phyloP scores from a whole-genome alignment of 2,888 invertebrate genomes.

The Osmoderma eremita region DNA sequence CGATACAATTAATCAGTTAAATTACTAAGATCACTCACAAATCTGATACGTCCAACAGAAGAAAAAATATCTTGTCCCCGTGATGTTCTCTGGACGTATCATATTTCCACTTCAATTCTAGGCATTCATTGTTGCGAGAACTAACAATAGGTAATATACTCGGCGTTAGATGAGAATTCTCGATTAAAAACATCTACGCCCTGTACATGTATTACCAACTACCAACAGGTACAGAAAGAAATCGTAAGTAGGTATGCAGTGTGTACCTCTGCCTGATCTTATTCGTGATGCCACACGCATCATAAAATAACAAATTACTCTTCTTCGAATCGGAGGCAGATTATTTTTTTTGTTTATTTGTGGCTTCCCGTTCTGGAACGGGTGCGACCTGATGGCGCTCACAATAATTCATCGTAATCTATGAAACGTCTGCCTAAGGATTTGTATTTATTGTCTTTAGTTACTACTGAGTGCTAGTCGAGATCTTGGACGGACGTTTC shows the following conservation, averaged over 20 bases:
- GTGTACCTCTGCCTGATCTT: not conserved
- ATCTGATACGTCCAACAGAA: slow-evolving; percentile 29
- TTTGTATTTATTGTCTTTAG: slow-evolving; percentile 34
- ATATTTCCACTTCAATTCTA: slow-evolving; percentile 34
- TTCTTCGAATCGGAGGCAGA: slow-evolving; percentile 20
- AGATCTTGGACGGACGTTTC: slow-evolving; percentile 8
- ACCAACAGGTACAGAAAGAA: not conserved
- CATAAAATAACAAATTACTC: slow-evolving; percentile 40
- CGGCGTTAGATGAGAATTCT: slow-evolving; percentile 38
- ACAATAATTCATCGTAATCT: slow-evolving; percentile 42
- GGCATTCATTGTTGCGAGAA: slow-evolving; percentile 19
- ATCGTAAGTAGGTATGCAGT: not conserved
- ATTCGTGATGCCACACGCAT: slow-evolving; percentile 34
- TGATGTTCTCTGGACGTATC: slow-evolving; percentile 22
- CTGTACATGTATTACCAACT: slow-evolving; percentile 10
- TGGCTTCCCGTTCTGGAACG: slow-evolving; percentile 8
- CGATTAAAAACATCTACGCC: slow-evolving; percentile 36
- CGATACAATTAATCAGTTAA: slow-evolving; percentile 38
- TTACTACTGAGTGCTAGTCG: slow-evolving; percentile 1
- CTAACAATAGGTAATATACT: slow-evolving; percentile 41
- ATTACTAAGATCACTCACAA: slow-evolving; percentile 37
- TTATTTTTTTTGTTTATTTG: slow-evolving; percentile 38
- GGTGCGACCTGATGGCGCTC: slow-evolving; percentile 15
- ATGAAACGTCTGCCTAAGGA: slow-evolving; percentile 37
- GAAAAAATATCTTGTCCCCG: slow-evolving; percentile 24